Base-by-base conservation (phyloP, 2,888 invertebrate genomes). In the Geotrupes spiniger region DNA sequence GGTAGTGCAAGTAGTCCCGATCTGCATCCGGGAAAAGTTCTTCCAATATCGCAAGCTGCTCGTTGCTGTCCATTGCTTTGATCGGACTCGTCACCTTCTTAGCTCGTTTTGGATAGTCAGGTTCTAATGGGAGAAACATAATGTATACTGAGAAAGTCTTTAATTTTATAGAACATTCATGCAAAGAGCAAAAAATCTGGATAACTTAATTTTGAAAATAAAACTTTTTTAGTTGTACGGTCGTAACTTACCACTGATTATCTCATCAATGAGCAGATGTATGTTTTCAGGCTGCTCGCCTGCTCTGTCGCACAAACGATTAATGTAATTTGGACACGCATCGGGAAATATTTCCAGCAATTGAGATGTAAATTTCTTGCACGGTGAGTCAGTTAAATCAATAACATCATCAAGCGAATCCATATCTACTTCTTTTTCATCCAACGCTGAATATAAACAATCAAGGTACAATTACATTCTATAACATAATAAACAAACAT, bases 311-410 rank as follows among this genome's bases (percentile, higher is more conserved):
- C 65, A 66, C 4, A 64, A 16, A 4, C 48, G 28, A 27, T 58
- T 53, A 5, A 68, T 51, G 43, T 63, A 68, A 10, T 52, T 47
- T 1, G 64, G 62, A 47, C 60, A 61, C 14, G 65, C 63, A 37
- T 65, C 60, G 0, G 66, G 63, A 49, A 69, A 68, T 49, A 69
- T 61, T 54, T 65, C 66, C 40, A 64, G 53, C 16, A 66, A 28
- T 36, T 46, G 50, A 11, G 45, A 50, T 11, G 36, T 29, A 12
- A 50, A 41, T 36, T 50, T 50, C n/a, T 5, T 41, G 15, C 36
- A 29, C 16, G 38, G 43, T 12, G 28, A 38, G 6, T 11, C 4
- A 21, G 21, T 21, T 21, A 21, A 21, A 21, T 21, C 4, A 21
- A 21, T 6, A 21, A 4, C 21, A 4, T 21, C 21, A 6, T 21